Conservation (phyloP, 2,113 vertebrate species). For the Uria aalge region DNA sequence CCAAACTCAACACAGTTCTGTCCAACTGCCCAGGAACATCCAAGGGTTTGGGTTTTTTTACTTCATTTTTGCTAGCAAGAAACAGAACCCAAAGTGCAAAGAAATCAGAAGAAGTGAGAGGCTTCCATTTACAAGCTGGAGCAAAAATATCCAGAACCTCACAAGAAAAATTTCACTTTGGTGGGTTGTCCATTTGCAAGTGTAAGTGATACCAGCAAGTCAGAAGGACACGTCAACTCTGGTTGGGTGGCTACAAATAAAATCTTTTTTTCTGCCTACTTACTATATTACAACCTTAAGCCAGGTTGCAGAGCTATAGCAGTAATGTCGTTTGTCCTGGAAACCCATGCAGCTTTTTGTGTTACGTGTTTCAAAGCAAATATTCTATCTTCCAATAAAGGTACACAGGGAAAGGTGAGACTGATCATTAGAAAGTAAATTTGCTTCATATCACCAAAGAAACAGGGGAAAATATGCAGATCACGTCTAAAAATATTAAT, state of each 20-base stretch:
- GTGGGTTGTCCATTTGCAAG: background rate
- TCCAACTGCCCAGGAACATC: background rate
- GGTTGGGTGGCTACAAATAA: background rate
- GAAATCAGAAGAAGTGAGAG: background rate
- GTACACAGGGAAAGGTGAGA: background rate
- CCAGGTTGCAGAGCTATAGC: background rate
- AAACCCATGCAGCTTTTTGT: background rate
- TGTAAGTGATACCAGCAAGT: background rate
- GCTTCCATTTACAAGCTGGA: background rate
- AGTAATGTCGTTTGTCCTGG: background rate
- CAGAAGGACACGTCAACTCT: background rate
- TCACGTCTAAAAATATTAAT: background rate
- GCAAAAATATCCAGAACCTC: background rate
- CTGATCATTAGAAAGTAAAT: background rate
- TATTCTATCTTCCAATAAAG: background rate
- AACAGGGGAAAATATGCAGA: background rate
- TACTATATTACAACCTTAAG: background rate
- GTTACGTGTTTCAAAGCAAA: background rate
- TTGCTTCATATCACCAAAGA: background rate
- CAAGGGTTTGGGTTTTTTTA: background rate
- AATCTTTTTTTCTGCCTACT: background rate
- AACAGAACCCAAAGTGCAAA: background rate
- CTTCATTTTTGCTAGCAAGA: background rate
- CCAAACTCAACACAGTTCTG: background rate
- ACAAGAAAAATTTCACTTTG: background rate